These are phyloP conservation scores for Aphelocoma coerulescens DNA, from an alignment of 2,113 vertebrate genomes.

Conservation along the genomic window DNA sequence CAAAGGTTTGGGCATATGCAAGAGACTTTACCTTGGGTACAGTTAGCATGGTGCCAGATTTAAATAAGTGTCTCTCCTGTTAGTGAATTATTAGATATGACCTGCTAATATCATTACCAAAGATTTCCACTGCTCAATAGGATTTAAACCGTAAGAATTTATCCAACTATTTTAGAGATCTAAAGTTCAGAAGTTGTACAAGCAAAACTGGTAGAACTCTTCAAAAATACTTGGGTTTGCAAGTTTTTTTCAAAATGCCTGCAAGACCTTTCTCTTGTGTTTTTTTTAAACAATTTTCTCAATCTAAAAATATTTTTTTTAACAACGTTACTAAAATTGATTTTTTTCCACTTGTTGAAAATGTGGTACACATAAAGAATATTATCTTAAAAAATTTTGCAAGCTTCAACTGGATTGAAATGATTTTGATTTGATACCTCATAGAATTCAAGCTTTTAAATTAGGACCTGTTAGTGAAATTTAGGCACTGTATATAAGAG, in stretches of 20 bases:
- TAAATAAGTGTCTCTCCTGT: not conserved
- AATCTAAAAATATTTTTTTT: not conserved
- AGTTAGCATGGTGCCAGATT: not conserved
- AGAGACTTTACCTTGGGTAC: not conserved
- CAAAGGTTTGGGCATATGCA: not conserved
- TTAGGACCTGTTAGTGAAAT: not conserved
- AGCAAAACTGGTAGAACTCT: not conserved
- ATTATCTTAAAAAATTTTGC: not conserved
- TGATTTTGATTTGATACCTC: not conserved
- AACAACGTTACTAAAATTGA: not conserved
- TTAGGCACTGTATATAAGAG: not conserved
- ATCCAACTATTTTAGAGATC: not conserved
- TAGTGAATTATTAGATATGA: not conserved
- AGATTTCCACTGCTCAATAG: not conserved
- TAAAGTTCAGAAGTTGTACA: not conserved
- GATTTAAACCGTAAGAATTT: not conserved
- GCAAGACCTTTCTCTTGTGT: not conserved
- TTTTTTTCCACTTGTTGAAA: not conserved
- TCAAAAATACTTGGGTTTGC: not conserved
- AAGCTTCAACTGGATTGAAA: not conserved
- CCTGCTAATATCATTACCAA: not conserved
- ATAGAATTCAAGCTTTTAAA: not conserved
- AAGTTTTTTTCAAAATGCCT: not conserved
- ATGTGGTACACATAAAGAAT: not conserved
- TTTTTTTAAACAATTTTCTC: not conserved